Evolutionary conservation across 2,113 vertebrate genomes (phyloP), one percentile per base, ranked within the genome.

Genomic region (Dasyprocta punctata): DNA sequence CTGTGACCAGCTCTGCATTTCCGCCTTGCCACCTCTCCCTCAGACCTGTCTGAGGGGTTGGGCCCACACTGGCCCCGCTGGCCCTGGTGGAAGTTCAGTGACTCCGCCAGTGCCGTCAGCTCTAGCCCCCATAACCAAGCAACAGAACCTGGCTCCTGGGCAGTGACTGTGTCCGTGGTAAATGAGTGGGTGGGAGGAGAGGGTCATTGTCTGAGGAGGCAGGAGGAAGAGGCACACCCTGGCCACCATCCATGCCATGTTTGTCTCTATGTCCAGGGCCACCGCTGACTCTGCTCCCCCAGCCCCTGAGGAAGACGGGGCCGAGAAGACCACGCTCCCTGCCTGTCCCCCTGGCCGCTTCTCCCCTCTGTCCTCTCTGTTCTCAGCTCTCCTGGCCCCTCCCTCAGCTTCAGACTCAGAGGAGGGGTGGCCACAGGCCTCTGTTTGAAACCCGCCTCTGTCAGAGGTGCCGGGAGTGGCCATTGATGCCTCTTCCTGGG

Each of bases 231-330:
- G 71, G 16, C 4, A 1, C 30, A 22, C 20, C 19, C 49, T 65
- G 85, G 49, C 88, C 47, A 1, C 41, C 38, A 86, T 58, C 61
- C 56, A 41, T 24, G 11, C 52, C 41, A 60, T 96, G 60, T 86
- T 81, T 92, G 47, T 90, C 85, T 93, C 92, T 17, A 71, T 56
- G 56, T 96, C 41, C 85, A 97, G 97, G 96, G 86, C 97, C 93
- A 84, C 89, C 7, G 58, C 69, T 0, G 60, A 97, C 96, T 96
- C 92, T 88, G 94, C 84, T 83, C 12, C 80, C 94, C 54, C 75
- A 86, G 44, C 96, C 49, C 96, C 89, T 98, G 93, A 98, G 97
- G 98, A 97, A 98, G 97, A 98, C 78, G 97, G 95, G 83, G 78
- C 1, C 97, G 47, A 92, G 95, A 96, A 96, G 96, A 96, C 96